Base-by-base conservation (phyloP, 2,888 invertebrate genomes). In the Koerneria pararmatus region DNA sequence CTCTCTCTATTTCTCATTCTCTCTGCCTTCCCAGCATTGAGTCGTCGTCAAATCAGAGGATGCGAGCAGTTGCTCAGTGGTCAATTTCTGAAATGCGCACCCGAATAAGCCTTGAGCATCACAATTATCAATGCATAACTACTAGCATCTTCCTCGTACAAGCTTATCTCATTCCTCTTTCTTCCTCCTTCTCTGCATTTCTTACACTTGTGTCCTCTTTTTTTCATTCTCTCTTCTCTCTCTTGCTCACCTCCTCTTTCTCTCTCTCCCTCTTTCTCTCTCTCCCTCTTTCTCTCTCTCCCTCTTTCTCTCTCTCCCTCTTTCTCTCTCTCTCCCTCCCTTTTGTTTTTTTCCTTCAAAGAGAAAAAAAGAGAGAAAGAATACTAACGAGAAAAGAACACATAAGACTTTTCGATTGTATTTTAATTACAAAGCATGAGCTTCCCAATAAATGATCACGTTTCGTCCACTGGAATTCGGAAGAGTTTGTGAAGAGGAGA, bases 311-410 rank as follows among this genome's bases (percentile, higher is more conserved):
- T 53, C 11, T 8, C 22, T 19, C 11, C 53, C 15, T 53, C 22
- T 8, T 53, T 27, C 8, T 53, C 53, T 53, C 11, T 53, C 22
- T n/a, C n/a, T n/a, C 53, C 53, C 15, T 53, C 53, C 53, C 53
- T 24, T 19, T 27, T 24, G 6, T 15, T 8, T 53, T 8, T 8
- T n/a, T 8, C 24, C 22, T 53, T 15, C 15, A 6, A 19, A 8
- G 53, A 53, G 53, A 53, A 53, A n/a, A 8, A 53, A 24, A 8
- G 53, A 8, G 11, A 53, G n/a, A n/a, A n/a, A n/a, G n/a, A n/a
- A n/a, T n/a, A n/a, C n/a, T n/a, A n/a, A n/a, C n/a, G n/a, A n/a
- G n/a, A n/a, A n/a, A n/a, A n/a, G n/a, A n/a, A n/a, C n/a, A n/a
- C n/a, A n/a, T n/a, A n/a, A n/a, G n/a, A n/a, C n/a, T n/a, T n/a